phyloP scores from a whole-genome alignment of 2,797 vertebrate species.

The Rhyacichthys aspro region DNA sequence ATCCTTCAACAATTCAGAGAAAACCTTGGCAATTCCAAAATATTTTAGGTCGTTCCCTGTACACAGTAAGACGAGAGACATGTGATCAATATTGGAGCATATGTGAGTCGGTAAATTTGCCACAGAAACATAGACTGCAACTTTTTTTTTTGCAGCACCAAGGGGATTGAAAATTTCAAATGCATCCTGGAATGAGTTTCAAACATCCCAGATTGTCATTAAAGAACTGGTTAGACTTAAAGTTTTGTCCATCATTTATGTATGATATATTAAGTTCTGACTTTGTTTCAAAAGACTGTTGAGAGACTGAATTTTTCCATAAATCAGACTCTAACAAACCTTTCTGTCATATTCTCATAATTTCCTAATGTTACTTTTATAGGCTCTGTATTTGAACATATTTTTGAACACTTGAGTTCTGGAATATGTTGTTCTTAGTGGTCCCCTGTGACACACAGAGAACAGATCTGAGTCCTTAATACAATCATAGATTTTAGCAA shows the following conservation, averaged over 20 bases:
- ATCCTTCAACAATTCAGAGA: slow-evolving; percentile 29
- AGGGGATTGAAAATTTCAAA: slow-evolving; percentile 39
- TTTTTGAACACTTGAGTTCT: no score
- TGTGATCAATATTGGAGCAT: no score
- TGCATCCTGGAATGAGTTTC: slow-evolving; percentile 28
- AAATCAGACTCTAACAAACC: slow-evolving; percentile 6
- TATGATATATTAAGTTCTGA: slow-evolving; percentile 24
- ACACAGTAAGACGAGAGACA: slow-evolving; percentile 18
- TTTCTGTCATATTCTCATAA: background rate
- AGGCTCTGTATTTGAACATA: slow-evolving; percentile 35
- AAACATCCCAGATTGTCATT: slow-evolving; percentile 29
- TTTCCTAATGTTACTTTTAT: slow-evolving; percentile 2
- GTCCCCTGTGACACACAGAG: slow-evolving; percentile 23
- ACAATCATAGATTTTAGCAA: slow-evolving; percentile 25
- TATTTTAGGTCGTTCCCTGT: slow-evolving; percentile 1
- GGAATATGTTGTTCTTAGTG: no score
- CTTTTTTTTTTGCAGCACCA: slow-evolving; percentile 35
- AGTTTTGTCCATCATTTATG: slow-evolving; percentile 35
- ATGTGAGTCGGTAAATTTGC: no score
- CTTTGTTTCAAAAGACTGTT: slow-evolving; percentile 18
- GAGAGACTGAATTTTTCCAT: slow-evolving; percentile 17
- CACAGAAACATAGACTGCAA: no score
- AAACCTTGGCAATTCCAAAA: slow-evolving; percentile 23
- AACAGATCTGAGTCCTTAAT: slow-evolving; percentile 36
- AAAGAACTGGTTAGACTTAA: slow-evolving; percentile 29